Evolutionary conservation across 92 coral and sea anemone genomes (phyloP), one percentile per base, ranked within the genome.

Genomic region (Porites divaricata): DNA sequence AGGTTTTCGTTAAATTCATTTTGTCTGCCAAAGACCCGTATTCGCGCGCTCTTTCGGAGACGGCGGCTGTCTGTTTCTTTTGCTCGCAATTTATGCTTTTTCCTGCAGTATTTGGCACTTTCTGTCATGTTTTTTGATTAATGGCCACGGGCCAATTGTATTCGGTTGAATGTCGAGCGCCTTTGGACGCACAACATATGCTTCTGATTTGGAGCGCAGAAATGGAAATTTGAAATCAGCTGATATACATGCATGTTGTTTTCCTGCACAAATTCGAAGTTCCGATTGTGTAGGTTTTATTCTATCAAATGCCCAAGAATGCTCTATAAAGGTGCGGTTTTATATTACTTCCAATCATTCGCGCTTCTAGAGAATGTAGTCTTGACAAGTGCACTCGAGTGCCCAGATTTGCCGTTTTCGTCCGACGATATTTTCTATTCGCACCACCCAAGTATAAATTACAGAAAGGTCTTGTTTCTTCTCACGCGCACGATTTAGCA

Each of bases 111-210:
- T 81, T 81, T 70, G 73, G 12, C 86, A 74, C 76, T 45, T 57
- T 72, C 75, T 82, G 72, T 82, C 71, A 61, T 82, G 24, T 67
- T 59, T 63, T 81, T 82, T 82, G 86, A 82, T 82, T 82, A 82
- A 82, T 82, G 86, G 86, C 79, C 50, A 64, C 21, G 72, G 56
- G 79, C 86, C 86, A 82, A 72, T 72, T 61, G 86, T 72, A 50
- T 82, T 85, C 84, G 69, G 76, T 77, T 85, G 83, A 79, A 85
- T 85, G 63, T 79, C 53, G 57, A 73, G 59, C 76, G 53, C 80
- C 67, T 87, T 75, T 81, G 66, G 53, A 62, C 35, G 75, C 69
- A 17, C 8, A 77, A 63, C 90, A 81, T 87, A 25, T 87, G 85
- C 56, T 68, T 81, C 41, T 45, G 51, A 72, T 82, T 82, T 72